Base-by-base conservation (phyloP, 2,113 vertebrate genomes). In the Speoplatyrhinus poulsoni region DNA sequence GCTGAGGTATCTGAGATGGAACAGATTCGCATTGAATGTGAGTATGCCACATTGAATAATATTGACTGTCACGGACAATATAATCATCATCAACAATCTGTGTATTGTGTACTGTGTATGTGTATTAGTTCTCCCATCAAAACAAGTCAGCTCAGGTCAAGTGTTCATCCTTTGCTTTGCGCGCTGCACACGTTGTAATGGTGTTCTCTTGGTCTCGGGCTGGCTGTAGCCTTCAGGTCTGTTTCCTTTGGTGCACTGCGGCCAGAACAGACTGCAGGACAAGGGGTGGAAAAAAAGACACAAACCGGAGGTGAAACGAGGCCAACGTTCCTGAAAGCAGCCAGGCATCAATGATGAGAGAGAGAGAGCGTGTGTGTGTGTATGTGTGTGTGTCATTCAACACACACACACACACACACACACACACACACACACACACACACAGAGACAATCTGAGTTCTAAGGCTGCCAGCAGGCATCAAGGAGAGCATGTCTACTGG, bases 1-100 rank as follows among this genome's bases (percentile, higher is more conserved):
- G 94, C 96, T 0, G 98, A 99, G 90, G 98, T 98, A 88, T 95
- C 94, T 0, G 98, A 99, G 87, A 97, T 99, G 95, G 98, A 99
- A 77, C 96, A 99, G 90, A 97, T 99, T 83, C 94, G 96, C 57
- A 98, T 98, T 49, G 97, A 99, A 88, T 99, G 98, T 99, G 90
- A 96, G 96, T 60, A 11, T 46, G 13, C 6, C 46, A 26, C 26
- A 26, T 2, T 26, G 26, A 26, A 26, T 26, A 2, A 26, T 2
- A 2, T 26, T 2, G 2, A 26, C 26, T 26, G 26, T 26, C 26
- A 19, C 19, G 26, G 26, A 26, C 26, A 26, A 26, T 0, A 3
- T 26, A 26, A 26, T 26, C 26, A 3, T 26, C 26, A 3, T 26
- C 26, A 3, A 26, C 26, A 26, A 26, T 26, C 26, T 26, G 26